A percentile compares a stretch with the other conserved stretches of the same genome.
These are phyloP conservation scores for Corythoichthys haematopterus DNA, from an alignment of 2,113 vertebrate species.

Conservation along the genomic window DNA sequence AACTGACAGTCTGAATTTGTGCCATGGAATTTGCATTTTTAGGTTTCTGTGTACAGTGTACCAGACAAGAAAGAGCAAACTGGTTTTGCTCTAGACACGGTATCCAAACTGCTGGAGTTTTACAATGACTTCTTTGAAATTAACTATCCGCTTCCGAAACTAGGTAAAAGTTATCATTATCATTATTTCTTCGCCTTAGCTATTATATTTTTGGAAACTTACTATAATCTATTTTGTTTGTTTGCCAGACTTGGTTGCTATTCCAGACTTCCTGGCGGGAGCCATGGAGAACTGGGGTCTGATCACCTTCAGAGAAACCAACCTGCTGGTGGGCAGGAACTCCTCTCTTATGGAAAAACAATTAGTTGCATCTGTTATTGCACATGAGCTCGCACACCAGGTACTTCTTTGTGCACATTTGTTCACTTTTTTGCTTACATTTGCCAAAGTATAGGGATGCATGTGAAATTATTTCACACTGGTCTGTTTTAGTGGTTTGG, in stretches of 20 bases:
- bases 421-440: not conserved
- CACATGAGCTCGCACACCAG: conserved; percentile 95
- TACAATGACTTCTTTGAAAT: conserved; percentile 84
- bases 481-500: conserved; percentile 86
- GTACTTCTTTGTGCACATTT: conserved; percentile 57
- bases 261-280: conserved; percentile 89
- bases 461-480: conserved; percentile 9
- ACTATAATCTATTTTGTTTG: conserved; percentile 1
- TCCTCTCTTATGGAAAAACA: conserved; percentile 84
- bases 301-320: conserved; percentile 85
- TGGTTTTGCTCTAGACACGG: conserved; percentile 75
- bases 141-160: conserved; percentile 83
- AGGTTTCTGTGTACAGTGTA: conserved; percentile 87
- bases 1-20: not conserved
- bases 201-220: not conserved
- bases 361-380: conserved; percentile 82
- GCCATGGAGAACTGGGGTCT: conserved; percentile 98
- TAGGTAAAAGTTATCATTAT: conserved; percentile 72
- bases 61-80: conserved; percentile 81
- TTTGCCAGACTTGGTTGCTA: conserved; percentile 84
- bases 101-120: conserved; percentile 82
- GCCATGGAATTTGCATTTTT: conserved; percentile 9
- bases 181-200: not conserved
- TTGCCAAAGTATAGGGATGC: not conserved
- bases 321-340: conserved; percentile 76